Conservation (phyloP, 2,888 invertebrate species). For the Diplolepis rosae region DNA sequence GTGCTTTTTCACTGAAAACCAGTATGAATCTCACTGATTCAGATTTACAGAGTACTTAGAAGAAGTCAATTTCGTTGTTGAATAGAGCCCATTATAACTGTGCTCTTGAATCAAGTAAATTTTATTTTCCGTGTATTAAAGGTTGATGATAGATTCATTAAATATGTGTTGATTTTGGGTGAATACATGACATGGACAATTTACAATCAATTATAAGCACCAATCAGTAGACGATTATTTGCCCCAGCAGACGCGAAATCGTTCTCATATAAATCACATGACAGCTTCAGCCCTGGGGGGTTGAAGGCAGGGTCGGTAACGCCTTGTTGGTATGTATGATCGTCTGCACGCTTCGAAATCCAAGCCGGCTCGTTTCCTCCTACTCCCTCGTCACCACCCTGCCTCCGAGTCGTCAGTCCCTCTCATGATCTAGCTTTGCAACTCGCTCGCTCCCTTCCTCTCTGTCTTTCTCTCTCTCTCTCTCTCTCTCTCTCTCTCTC, state of each 20-base stretch:
- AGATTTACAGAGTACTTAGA: too few relatives aligned
- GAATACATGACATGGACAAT: slow-evolving; percentile 50
- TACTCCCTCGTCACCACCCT: slow-evolving; percentile 18
- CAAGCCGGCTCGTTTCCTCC: slow-evolving; percentile 34
- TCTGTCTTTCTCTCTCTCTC: neutral
- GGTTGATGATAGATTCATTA: neutral
- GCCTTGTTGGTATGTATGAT: slow-evolving; percentile 50
- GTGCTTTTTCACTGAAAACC: too few relatives aligned
- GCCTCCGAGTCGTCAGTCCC: slow-evolving; percentile 31
- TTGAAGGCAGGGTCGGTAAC: slow-evolving; percentile 46
- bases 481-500: slow-evolving; percentile 31
- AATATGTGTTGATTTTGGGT: neutral
- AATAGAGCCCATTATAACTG: too few relatives aligned
- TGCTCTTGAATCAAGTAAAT: too few relatives aligned
- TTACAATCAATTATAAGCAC: slow-evolving; percentile 66
- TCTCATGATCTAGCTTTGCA: neutral
- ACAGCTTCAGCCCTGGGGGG: slow-evolving; percentile 54
- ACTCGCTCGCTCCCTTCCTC: neutral
- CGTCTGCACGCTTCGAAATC: slow-evolving; percentile 30
- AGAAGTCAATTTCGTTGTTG: too few relatives aligned
- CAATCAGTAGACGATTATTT: slow-evolving; percentile 68
- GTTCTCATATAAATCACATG: slow-evolving; percentile 69
- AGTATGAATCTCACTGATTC: too few relatives aligned
- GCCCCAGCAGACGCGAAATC: slow-evolving; percentile 64
- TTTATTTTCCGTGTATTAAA: too few relatives aligned